A percentile compares a stretch with the other conserved stretches of the same genome.
Conservation (phyloP, 2,113 vertebrate species). For the Atrichornis clamosus region DNA sequence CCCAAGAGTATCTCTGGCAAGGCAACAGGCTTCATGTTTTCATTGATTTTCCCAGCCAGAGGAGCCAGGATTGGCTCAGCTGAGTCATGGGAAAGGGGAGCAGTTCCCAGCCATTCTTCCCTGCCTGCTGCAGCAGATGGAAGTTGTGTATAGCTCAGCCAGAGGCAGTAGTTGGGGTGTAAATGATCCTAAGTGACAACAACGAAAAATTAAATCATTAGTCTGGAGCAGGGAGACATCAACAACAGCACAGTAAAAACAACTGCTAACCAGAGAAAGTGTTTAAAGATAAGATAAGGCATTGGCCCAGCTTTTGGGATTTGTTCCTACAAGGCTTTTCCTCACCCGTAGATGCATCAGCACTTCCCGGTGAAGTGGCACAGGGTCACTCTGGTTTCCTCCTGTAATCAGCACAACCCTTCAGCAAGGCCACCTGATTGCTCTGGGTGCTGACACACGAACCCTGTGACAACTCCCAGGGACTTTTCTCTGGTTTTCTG, state of each 20-base stretch:
- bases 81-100: background rate
- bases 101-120: background rate
- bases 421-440: background rate
- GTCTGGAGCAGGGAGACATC: background rate
- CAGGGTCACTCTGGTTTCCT: constrained; percentile 15
- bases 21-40: background rate
- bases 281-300: constrained; percentile 53
- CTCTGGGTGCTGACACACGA: background rate
- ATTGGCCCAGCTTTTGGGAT: background rate
- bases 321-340: constrained; percentile 25
- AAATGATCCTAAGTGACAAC: background rate
- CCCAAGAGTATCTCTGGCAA: constrained; percentile 10
- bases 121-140: background rate
- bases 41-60: background rate
- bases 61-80: background rate
- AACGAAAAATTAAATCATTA: constrained; percentile 15
- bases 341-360: background rate
- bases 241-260: background rate
- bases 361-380: constrained; percentile 19
- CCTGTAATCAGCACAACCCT: constrained; percentile 14
- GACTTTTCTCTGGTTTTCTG: background rate
- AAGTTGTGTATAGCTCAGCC: background rate
- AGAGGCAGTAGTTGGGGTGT: background rate
- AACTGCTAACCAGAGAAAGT: constrained; percentile 22
- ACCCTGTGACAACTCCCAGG: background rate